Evolutionary conservation across 2,797 vertebrate species (phyloP).

Genomic region (Agapornis canus): DNA sequence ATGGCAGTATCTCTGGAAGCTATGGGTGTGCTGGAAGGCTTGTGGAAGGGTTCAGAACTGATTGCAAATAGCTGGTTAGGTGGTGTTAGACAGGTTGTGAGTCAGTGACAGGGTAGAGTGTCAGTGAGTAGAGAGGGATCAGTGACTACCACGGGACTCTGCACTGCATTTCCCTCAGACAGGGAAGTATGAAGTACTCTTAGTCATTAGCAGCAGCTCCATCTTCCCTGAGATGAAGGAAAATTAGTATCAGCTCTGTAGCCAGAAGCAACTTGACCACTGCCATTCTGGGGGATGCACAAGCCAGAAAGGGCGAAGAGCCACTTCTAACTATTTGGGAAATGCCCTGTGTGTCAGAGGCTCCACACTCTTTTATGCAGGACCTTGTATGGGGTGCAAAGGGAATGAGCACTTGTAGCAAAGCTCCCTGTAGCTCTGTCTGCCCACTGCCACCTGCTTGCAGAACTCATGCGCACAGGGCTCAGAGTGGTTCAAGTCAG

Average conservation of each 20-base stretch:
- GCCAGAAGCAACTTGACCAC: not conserved
- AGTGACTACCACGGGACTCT: not conserved
- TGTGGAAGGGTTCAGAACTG: not conserved
- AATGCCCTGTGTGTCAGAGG: not conserved
- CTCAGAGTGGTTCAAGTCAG: not conserved
- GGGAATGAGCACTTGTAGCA: not conserved
- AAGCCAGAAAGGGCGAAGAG: not conserved
- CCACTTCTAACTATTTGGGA: not conserved
- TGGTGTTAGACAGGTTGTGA: not conserved
- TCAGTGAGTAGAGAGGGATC: not conserved
- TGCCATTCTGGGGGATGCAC: not conserved
- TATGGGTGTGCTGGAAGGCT: not conserved
- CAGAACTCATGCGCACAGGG: not conserved
- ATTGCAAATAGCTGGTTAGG: not conserved
- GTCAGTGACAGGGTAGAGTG: not conserved
- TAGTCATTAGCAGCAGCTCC: not conserved
- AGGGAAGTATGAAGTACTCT: not conserved
- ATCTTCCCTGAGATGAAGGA: not conserved
- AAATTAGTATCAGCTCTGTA: not conserved
- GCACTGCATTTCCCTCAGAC: not conserved
- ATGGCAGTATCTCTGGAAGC: not conserved
- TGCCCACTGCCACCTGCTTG: not conserved
- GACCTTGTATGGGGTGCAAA: accelerated
- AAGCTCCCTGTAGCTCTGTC: not conserved
- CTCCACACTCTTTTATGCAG: not conserved